Conservation (phyloP, 2,797 vertebrate species). For the Enteromius paludinosus region DNA sequence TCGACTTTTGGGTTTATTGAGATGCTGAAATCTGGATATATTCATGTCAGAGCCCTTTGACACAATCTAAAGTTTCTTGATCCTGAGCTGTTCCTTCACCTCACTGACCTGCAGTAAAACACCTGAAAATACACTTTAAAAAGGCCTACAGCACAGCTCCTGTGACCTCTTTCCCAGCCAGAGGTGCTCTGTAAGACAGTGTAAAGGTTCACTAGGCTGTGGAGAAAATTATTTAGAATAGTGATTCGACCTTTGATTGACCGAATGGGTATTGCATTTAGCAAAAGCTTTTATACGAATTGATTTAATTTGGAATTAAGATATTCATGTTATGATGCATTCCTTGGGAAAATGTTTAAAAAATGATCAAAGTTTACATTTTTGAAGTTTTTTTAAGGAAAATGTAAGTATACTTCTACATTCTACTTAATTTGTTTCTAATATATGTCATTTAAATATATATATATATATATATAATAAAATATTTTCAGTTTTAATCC, state of each 20-base stretch:
- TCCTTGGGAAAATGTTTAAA: not conserved
- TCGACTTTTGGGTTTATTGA: not conserved
- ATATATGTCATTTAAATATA: not conserved
- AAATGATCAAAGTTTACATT: not conserved
- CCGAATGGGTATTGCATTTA: not conserved
- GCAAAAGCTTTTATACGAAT: not conserved
- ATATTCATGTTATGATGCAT: too few relatives aligned
- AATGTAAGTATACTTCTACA: too few relatives aligned
- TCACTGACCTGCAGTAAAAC: not conserved
- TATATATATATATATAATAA: not conserved
- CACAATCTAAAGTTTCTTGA: not conserved
- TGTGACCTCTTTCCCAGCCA: not conserved
- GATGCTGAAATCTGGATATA: not conserved
- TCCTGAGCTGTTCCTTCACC: not conserved
- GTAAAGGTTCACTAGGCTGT: not conserved
- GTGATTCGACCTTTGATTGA: not conserved
- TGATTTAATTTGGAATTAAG: not conserved
- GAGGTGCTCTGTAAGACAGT: not conserved
- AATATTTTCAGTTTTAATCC: not conserved
- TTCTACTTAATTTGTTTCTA: not conserved
- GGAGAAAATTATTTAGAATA: not conserved
- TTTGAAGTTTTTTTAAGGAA: not conserved
- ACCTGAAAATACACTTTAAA: constrained; percentile 5
- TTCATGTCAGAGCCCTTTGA: not conserved
- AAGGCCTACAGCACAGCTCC: not conserved